phyloP scores from a whole-genome alignment of 2,113 vertebrate genomes.

The Mesitornis unicolor region DNA sequence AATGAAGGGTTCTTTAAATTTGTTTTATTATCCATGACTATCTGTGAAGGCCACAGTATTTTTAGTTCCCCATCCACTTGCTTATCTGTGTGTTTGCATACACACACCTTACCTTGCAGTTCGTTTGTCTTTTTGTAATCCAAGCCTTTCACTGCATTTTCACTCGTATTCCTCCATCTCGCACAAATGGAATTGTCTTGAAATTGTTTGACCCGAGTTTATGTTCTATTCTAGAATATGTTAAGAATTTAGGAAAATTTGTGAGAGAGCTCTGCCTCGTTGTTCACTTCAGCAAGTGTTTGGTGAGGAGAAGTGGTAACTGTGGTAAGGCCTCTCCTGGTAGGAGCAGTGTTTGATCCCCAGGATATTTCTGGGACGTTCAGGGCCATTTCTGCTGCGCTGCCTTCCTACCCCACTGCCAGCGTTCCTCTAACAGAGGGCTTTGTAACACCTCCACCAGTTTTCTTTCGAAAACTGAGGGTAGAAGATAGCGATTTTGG shows the following conservation, averaged over 20 bases:
- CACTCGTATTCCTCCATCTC: not conserved
- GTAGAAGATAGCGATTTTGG: fast-evolving
- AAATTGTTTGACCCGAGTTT: not conserved
- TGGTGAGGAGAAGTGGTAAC: not conserved
- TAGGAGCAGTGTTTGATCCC: fast-evolving
- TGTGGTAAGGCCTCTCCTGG: not conserved
- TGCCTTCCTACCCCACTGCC: not conserved
- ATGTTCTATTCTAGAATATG: not conserved
- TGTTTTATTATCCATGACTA: not conserved
- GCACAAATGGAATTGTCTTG: not conserved
- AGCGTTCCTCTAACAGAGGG: fast-evolving
- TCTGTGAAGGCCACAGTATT: not conserved
- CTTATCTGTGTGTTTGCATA: not conserved
- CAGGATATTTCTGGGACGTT: not conserved
- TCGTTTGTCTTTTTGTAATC: not conserved
- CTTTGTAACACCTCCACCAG: not conserved
- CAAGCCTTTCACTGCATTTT: not conserved
- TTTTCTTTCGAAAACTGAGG: not conserved
- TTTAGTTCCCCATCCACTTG: not conserved
- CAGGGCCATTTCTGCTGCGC: not conserved
- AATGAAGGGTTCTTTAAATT: not conserved
- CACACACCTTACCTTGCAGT: not conserved
- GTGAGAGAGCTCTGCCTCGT: not conserved
- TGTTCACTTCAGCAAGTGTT: not conserved
- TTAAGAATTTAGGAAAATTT: not conserved